phyloP scores from a whole-genome alignment of 2,888 invertebrate genomes.

The Athalia cordata region DNA sequence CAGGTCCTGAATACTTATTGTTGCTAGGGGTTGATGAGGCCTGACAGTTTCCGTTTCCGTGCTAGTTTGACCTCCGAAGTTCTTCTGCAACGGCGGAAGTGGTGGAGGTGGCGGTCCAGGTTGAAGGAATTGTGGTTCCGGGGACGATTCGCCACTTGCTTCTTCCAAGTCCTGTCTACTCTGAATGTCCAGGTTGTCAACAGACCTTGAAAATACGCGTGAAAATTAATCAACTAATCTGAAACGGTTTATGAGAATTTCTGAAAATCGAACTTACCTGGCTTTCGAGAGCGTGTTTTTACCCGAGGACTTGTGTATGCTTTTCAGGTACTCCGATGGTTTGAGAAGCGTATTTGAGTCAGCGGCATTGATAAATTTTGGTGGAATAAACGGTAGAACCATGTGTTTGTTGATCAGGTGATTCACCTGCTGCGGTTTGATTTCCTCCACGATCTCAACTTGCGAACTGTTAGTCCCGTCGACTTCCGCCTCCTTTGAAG shows the following conservation, averaged over 20 bases:
- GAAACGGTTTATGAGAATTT: neutral
- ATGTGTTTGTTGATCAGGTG: conserved; percentile 89
- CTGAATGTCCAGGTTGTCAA: conserved; percentile 71
- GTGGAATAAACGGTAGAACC: conserved; percentile 92
- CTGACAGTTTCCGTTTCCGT: conserved; percentile 75
- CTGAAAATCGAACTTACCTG: conserved; percentile 60
- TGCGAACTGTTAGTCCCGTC: conserved; percentile 73
- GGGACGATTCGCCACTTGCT: conserved; percentile 52
- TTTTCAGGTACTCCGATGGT: conserved; percentile 92
- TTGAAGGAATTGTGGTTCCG: conserved; percentile 31
- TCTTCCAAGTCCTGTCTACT: conserved; percentile 55
- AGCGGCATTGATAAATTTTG: conserved; percentile 87
- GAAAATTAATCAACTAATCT: no score
- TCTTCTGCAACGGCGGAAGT: conserved; percentile 64
- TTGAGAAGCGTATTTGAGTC: conserved; percentile 91
- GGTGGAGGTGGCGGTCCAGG: conserved; percentile 77
- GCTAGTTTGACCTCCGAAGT: conserved; percentile 55
- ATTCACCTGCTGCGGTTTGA: conserved; percentile 67
- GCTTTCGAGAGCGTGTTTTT: conserved; percentile 70
- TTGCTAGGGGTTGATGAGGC: conserved; percentile 85
- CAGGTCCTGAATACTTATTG: conserved; percentile 91
- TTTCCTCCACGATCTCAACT: conserved; percentile 67
- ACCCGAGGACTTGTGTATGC: conserved; percentile 78
- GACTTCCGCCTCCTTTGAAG: conserved; percentile 65
- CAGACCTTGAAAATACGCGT: conserved; percentile 59